These are phyloP conservation scores for Eira barbara DNA, from an alignment of 2,113 vertebrate species.

Conservation along the genomic window DNA sequence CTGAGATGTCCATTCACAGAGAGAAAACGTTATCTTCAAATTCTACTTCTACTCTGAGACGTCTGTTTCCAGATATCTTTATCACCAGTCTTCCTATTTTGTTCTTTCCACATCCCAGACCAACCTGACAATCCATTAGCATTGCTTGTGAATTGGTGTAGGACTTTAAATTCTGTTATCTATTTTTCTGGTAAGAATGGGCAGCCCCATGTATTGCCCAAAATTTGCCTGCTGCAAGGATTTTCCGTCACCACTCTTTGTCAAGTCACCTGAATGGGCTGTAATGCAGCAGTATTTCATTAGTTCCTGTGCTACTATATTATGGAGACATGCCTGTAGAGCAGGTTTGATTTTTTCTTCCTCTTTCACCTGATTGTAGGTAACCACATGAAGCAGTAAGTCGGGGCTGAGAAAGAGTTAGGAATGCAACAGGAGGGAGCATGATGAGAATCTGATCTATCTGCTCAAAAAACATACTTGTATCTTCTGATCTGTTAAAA, in stretches of 20 bases:
- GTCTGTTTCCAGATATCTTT: background rate
- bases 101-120: background rate
- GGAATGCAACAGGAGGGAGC: background rate
- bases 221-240: background rate
- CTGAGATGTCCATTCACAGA: background rate
- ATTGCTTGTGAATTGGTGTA: background rate
- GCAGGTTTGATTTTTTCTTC: background rate
- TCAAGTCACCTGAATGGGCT: background rate
- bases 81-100: background rate
- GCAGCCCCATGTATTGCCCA: background rate
- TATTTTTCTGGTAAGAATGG: background rate
- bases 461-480: background rate
- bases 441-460: background rate
- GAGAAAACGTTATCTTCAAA: background rate
- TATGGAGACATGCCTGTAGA: background rate
- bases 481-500: background rate
- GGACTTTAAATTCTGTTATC: background rate
- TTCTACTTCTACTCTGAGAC: background rate
- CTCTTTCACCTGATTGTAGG: background rate
- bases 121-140: background rate
- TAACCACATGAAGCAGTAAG: background rate
- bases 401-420: background rate
- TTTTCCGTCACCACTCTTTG: background rate
- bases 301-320: background rate
- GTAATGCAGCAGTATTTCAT: background rate